Evolutionary conservation across 2,888 invertebrate species (phyloP).

Genomic region (Rapana venosa): DNA sequence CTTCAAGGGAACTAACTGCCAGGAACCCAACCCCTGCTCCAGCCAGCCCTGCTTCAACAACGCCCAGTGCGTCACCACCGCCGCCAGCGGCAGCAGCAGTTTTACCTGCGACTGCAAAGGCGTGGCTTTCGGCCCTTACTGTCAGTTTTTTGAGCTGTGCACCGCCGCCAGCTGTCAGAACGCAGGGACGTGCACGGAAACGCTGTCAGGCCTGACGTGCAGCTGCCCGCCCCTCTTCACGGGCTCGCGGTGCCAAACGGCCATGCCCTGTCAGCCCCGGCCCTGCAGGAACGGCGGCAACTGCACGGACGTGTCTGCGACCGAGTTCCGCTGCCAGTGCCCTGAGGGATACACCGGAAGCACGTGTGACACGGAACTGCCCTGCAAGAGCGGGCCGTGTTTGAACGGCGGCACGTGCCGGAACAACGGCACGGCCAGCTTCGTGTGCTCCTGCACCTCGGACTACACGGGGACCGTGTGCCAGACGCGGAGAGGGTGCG

Average conservation of each 20-base stretch:
- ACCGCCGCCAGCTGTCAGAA: slow-evolving; percentile 36
- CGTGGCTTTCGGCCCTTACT: slow-evolving; percentile 45
- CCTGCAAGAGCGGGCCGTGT: slow-evolving; percentile 45
- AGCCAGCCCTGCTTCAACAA: slow-evolving; percentile 66
- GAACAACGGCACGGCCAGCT: slow-evolving; percentile 48
- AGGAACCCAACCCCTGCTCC: slow-evolving; percentile 56
- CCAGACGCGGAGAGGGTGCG: slow-evolving; percentile 54
- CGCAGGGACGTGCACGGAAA: slow-evolving; percentile 48
- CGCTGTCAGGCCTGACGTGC: slow-evolving; percentile 54
- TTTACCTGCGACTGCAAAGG: slow-evolving; percentile 52
- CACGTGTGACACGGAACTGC: slow-evolving; percentile 41
- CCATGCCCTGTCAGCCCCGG: slow-evolving; percentile 34
- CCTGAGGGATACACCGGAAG: slow-evolving; percentile 37
- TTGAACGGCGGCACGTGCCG: slow-evolving; percentile 48
- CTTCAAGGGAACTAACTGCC: slow-evolving; percentile 57
- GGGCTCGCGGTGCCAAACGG: slow-evolving; percentile 64
- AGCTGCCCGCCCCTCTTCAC: slow-evolving; percentile 63
- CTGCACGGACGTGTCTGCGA: slow-evolving; percentile 41
- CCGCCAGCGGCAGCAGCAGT: slow-evolving; percentile 3
- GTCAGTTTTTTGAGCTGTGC: slow-evolving; percentile 44
- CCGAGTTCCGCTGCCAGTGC: slow-evolving; percentile 46
- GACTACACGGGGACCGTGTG: slow-evolving; percentile 53
- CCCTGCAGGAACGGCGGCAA: slow-evolving; percentile 47
- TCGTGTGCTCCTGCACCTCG: slow-evolving; percentile 49
- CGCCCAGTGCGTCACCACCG: slow-evolving; percentile 56